Conservation (phyloP, 2,888 invertebrate species). For the Keiferia lycopersicella region DNA sequence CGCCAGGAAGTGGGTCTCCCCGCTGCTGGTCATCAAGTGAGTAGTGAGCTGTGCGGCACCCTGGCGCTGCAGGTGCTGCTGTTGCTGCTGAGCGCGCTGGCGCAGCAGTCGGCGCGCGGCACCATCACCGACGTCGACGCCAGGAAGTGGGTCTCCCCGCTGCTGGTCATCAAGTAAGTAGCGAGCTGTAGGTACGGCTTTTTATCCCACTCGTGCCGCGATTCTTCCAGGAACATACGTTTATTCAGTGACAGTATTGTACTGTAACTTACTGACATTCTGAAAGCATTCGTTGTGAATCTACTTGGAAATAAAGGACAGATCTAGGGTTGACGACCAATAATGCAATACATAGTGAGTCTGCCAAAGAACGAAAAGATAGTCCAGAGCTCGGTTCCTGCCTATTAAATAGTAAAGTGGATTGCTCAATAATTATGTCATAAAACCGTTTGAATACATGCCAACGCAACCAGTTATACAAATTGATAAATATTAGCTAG, state of each 20-base stretch:
- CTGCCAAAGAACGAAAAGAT: too few relatives aligned
- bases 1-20: constrained; percentile 86
- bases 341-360: too few relatives aligned
- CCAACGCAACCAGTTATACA: background rate
- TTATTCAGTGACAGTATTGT: too few relatives aligned
- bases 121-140: constrained; percentile 88
- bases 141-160: constrained; percentile 85
- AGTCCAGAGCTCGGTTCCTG: background rate
- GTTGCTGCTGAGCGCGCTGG: constrained; percentile 80
- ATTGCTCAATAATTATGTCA: background rate
- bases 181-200: too few relatives aligned
- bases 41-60: constrained; percentile 37
- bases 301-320: too few relatives aligned
- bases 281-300: too few relatives aligned
- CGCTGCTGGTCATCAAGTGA: constrained; percentile 87
- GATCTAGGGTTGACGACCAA: too few relatives aligned
- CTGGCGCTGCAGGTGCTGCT: constrained; percentile 68
- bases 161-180: constrained; percentile 86
- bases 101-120: constrained; percentile 82
- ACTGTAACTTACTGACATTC: too few relatives aligned
- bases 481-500: background rate
- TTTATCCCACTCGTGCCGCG: too few relatives aligned
- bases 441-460: background rate
- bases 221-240: too few relatives aligned
- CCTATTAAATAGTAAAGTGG: background rate